Base-by-base conservation (phyloP, 2,797 vertebrate species). In the Buphagus erythrorhynchus region DNA sequence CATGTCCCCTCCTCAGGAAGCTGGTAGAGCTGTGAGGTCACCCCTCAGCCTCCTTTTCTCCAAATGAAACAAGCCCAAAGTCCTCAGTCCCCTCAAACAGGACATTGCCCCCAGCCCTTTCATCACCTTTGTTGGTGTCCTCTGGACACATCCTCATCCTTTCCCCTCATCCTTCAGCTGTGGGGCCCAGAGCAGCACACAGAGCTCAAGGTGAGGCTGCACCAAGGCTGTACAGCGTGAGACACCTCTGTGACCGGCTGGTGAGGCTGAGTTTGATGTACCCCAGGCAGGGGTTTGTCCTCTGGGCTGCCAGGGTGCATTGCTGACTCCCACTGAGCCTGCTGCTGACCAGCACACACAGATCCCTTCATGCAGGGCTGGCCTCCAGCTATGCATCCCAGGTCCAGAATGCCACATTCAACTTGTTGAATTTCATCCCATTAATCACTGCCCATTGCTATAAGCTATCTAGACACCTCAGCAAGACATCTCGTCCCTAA, bases 191-290 rank as follows among this genome's bases (percentile, higher is more conserved):
- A 61, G 65, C 38, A 68, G 20, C 55, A 25, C 48, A 29, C 48
- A 46, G 72, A 33, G 55, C 55, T 40, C 63, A 29, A 16, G 46
- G 24, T 6, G 5, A 68, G 54, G 63, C 29, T 0, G 0, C 33
- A 25, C 19, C 8, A 45, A 11, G 13, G 9, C 48, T 55, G 48
- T 13, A 5, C 24, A 62, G 55, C 0, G 0, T 45, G 42, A 77
- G 73, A 31, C 40, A 42, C 57, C 35, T 16, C 42, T 55, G 42
- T 48, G 40, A 31, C n/a, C n/a, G 0, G 29, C 29, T 54, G 25
- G 29, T 25, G 65, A 42, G 40, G 55, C 42, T 35, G 35, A 78
- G 21, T 28, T 19, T 31, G 42, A 8, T 42, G 74, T 10, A 36
- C 2, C 17, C 74, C 22, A 43, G n/a, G 49, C 16, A 15, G 8